Evolutionary conservation across 2,888 invertebrate genomes (phyloP).

Genomic region (Tupiocoris notatus): DNA sequence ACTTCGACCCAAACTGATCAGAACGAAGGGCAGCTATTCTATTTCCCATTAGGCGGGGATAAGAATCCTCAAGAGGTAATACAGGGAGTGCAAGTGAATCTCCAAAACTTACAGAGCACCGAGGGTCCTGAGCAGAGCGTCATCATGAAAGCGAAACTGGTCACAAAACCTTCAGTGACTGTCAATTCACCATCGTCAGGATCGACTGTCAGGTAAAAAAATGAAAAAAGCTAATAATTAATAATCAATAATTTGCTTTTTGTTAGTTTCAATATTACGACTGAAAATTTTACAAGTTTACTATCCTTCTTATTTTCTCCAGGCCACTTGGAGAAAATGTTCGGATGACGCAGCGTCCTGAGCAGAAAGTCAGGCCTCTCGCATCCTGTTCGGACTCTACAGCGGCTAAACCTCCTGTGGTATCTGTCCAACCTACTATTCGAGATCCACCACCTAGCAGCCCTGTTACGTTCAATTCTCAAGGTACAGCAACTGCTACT

Average conservation of each 20-base stretch:
- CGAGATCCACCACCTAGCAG: slow-evolving; percentile 53
- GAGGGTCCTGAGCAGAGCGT: slow-evolving; percentile 66
- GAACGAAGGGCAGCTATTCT: slow-evolving; percentile 63
- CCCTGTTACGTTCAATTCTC: slow-evolving; percentile 27
- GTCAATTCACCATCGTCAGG: neutral
- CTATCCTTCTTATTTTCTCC: neutral
- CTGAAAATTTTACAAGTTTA: no score
- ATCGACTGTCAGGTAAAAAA: slow-evolving; percentile 29
- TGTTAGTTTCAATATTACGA: no score
- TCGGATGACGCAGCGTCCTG: slow-evolving; percentile 44
- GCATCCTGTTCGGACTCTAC: slow-evolving; percentile 14
- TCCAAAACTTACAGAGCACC: slow-evolving; percentile 62
- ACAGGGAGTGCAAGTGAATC: slow-evolving; percentile 65
- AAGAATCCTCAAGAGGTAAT: slow-evolving; percentile 53
- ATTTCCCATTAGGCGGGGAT: slow-evolving; percentile 60
- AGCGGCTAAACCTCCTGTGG: slow-evolving; percentile 56
- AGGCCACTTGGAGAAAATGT: slow-evolving; percentile 26
- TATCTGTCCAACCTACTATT: slow-evolving; percentile 60
- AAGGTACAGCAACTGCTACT: slow-evolving; percentile 30
- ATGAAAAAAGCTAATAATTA: no score
- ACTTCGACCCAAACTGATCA: slow-evolving; percentile 56
- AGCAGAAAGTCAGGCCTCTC: slow-evolving; percentile 50
- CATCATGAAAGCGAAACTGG: slow-evolving; percentile 63
- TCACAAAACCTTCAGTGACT: slow-evolving; percentile 58
- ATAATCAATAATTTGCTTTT: no score